Evolutionary conservation across 2,888 invertebrate species (phyloP), one percentile per base, ranked within the genome.

Genomic region (Macaria liturata): DNA sequence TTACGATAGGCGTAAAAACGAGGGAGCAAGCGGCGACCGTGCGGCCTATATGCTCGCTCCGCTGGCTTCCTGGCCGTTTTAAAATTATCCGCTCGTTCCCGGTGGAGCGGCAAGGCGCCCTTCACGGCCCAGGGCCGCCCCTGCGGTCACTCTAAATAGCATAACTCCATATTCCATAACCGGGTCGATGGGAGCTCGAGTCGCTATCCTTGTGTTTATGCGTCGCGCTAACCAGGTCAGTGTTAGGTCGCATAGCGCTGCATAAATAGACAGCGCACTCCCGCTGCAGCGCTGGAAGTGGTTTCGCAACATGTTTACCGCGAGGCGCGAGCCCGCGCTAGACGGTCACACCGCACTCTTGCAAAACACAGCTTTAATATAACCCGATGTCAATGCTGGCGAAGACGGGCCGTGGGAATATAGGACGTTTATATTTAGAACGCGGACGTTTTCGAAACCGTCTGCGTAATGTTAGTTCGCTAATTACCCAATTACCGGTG

Each of bases 181-280:
- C 79, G 71, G 74, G 75, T 76, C 75, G 81, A 78, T 78, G 72
- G 31, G 50, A 60, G 60, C 62, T 55, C 50, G 63, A 72, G 74
- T 78, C 71, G 79, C 77, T 80, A 78, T 84, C 83, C 83, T 87
- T 86, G 85, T 87, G 84, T 84, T 84, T 83, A 86, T 80, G 84
- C 84, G 82, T 79, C 77, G 83, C 70, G 72, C 81, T 86, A 90
- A 88, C 87, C 86, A 80, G 91, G 90, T 90, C 91, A 91, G 90
- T 91, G 90, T 88, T 91, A 91, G 90, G 88, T 86, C 89, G 83
- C 87, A 88, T 86, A 86, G 84, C 83, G 78, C 81, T 84, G 87
- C 88, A 85, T 82, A 88, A 89, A 88, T 89, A 88, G 88, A 82
- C 74, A 72, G 74, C 67, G 72, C 71, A 66, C 74, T 76, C 75